Evolutionary conservation across 1,140 invertebrate species (phyloP).

Genomic region (Telenomus remus): DNA sequence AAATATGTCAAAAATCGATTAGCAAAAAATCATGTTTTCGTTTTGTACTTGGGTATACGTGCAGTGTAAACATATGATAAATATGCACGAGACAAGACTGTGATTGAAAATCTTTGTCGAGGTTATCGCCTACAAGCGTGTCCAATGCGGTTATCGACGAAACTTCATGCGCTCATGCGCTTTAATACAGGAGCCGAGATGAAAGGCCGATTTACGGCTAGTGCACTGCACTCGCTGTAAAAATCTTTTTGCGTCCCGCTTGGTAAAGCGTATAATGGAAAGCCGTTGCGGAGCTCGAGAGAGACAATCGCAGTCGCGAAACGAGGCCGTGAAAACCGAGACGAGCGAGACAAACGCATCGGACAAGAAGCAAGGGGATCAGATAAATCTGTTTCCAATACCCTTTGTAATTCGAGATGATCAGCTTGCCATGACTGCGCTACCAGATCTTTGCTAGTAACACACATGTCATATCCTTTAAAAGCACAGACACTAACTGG

Average conservation of each 20-base stretch:
- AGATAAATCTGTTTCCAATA: conserved; percentile 71
- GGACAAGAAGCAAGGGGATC: conserved; percentile 42
- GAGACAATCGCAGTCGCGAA: conserved; percentile 22
- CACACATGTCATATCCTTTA: conserved; percentile 59
- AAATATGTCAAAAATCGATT: too few species aligned
- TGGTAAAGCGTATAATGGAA: conserved; percentile 64
- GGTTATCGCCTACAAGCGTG: conserved; percentile 54
- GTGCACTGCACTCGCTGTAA: conserved; percentile 57
- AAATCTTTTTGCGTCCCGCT: conserved; percentile 61
- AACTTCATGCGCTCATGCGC: conserved; percentile 61
- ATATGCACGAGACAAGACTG: conserved; percentile 42
- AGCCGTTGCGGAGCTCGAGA: conserved; percentile 42
- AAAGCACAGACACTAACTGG: conserved; percentile 14
- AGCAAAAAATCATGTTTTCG: not conserved
- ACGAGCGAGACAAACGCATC: conserved; percentile 20
- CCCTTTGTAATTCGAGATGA: conserved; percentile 73
- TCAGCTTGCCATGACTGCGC: conserved; percentile 63
- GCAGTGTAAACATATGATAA: conserved; percentile 18
- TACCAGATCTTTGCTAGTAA: conserved; percentile 58
- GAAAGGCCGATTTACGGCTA: conserved; percentile 60
- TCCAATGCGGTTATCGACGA: conserved; percentile 61
- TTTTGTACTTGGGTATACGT: not conserved
- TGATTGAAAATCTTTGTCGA: conserved; percentile 58
- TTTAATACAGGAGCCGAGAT: conserved; percentile 60
- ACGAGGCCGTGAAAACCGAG: not conserved